Percentiles rank a stretch among this genome's conserved stretches.
Conservation (phyloP, 2,888 invertebrate genomes). For the Zygaena filipendulae region DNA sequence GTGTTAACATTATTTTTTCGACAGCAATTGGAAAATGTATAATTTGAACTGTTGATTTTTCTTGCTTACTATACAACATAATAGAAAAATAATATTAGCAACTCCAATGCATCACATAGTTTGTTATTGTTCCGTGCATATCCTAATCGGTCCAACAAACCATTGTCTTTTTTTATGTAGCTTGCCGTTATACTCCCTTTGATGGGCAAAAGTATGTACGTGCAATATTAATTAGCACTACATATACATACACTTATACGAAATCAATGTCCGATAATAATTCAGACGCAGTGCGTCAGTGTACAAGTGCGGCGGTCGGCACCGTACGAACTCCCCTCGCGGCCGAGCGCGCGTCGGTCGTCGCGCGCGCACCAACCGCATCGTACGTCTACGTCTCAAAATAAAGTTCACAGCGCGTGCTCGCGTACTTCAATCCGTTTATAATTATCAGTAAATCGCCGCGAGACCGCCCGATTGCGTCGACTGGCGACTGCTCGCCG, state of each 20-base stretch:
- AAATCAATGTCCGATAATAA: slow-evolving; percentile 37
- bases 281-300: slow-evolving; percentile 36
- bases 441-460: slow-evolving; percentile 68
- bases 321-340: slow-evolving; percentile 43
- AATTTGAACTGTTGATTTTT: too few relatives aligned
- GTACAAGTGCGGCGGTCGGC: slow-evolving; percentile 27
- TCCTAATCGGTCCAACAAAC: slow-evolving; percentile 34
- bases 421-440: slow-evolving; percentile 63
- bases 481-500: slow-evolving; percentile 48
- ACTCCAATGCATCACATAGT: not conserved
- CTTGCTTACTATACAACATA: too few relatives aligned
- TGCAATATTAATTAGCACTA: slow-evolving; percentile 59
- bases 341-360: slow-evolving; percentile 29
- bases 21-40: too few relatives aligned
- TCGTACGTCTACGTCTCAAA: slow-evolving; percentile 64
- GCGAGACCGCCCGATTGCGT: slow-evolving; percentile 59
- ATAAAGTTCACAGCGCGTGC: slow-evolving; percentile 61
- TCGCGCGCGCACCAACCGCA: slow-evolving; percentile 53
- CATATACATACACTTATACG: not conserved
- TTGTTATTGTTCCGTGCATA: slow-evolving; percentile 24
- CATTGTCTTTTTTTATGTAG: slow-evolving; percentile 43
- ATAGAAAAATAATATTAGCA: too few relatives aligned
- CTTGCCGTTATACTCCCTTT: slow-evolving; percentile 52
- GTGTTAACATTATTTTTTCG: too few relatives aligned
- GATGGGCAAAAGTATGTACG: slow-evolving; percentile 44